Evolutionary conservation across 2,888 invertebrate genomes (phyloP), one percentile per base, ranked within the genome.

Genomic region (Criorhina ranunculi): DNA sequence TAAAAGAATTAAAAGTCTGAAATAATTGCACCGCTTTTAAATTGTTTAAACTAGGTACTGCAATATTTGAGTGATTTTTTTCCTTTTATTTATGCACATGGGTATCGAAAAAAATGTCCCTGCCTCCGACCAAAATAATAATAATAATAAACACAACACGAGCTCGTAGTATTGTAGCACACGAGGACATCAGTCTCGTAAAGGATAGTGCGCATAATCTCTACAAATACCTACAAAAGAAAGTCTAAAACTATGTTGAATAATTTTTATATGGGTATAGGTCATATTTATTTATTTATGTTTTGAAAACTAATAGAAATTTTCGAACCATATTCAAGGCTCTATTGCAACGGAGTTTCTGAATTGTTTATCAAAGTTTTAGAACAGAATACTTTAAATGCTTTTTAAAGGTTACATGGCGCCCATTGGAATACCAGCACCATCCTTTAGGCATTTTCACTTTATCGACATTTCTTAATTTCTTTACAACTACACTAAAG

Each of bases 101-200:
- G 31, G 19, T 31, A 46, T 40, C 37, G 33, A 46, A 49, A 53
- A 66, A 31, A 37, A 57, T 66, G 37, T 59, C 49, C 17, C 44
- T 79, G 55, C 46, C 40, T 78, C 66, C 66, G 70, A 80, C 59
- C 66, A 76, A 80, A 85, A 85, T 76, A 85, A 76, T 83, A 78
- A 77, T 79, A 79, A 81, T 75, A 85, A 85, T 70, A 80, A 70
- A 80, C 62, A 83, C 69, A 69, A 62, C 83, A 76, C 60, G 46
- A 75, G 73, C 17, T 69, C 79, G 79, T 85, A 79, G 83, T 85
- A 85, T 79, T 35, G 55, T 57, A 46, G 75, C 64, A 51, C 79
- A 85, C 79, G 83, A 85, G 83, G 83, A 85, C 44, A 44, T 75
- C 49, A 9, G 17, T 37, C 79, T 69, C 79, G 83, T 85, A 85